phyloP scores from a whole-genome alignment of 2,888 invertebrate species.

The Lithodes maja region DNA sequence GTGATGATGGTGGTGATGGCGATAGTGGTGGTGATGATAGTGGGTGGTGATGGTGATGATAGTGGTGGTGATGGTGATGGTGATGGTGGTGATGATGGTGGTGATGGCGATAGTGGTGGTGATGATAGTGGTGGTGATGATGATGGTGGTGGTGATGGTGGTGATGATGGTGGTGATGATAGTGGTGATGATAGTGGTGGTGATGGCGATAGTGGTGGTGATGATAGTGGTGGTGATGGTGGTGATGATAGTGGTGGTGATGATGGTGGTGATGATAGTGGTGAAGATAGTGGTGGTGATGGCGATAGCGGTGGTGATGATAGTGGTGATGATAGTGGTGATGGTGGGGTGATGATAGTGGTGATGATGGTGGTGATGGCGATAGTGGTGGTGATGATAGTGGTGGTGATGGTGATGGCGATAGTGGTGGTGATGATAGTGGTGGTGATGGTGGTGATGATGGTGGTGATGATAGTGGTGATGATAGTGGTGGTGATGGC shows the following conservation, averaged over 20 bases:
- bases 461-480: not conserved
- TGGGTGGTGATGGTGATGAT: constrained; percentile 4
- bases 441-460: not conserved
- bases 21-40: too few species aligned
- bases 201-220: not conserved
- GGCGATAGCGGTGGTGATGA: not conserved
- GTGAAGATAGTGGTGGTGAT: too few species aligned
- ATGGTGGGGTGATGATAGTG: too few species aligned
- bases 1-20: too few species aligned
- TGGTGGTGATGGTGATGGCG: not conserved
- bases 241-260: not conserved
- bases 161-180: constrained; percentile 6
- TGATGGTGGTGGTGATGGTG: not conserved
- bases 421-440: not conserved
- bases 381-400: not conserved
- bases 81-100: not conserved
- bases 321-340: too few species aligned
- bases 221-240: constrained; percentile 4
- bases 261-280: too few species aligned
- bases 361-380: not conserved
- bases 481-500: too few species aligned
- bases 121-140: not conserved
- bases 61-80: not conserved
- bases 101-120: not conserved
- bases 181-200: not conserved